These are phyloP conservation scores for Aspidoscelis tigris DNA, from an alignment of 2,113 vertebrate species.

Conservation along the genomic window DNA sequence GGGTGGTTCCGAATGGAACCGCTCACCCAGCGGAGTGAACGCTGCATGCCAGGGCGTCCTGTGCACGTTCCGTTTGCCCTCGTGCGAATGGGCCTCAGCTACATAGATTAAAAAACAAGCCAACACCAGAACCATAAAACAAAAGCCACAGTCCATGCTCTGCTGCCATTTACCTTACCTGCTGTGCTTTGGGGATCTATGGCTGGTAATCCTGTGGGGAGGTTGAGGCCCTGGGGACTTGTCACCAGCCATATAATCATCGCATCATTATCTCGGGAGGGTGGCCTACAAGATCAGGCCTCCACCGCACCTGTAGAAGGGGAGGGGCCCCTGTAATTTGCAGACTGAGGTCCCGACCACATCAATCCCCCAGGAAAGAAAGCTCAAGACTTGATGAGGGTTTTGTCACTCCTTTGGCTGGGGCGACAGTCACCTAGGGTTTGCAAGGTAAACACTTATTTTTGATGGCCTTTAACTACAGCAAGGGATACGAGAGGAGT, in stretches of 20 bases:
- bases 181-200: neutral
- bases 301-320: neutral
- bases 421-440: neutral
- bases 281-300: neutral
- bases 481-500: neutral
- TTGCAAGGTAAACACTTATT: neutral
- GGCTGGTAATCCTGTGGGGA: neutral
- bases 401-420: neutral
- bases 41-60: too few species aligned
- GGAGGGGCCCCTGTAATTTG: neutral
- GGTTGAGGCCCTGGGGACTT: fast-evolving
- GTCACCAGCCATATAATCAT: neutral
- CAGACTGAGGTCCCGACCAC: neutral
- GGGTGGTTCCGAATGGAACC: too few species aligned
- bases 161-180: neutral
- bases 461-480: neutral
- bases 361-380: neutral
- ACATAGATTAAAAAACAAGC: too few species aligned
- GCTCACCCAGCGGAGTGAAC: too few species aligned
- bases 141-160: neutral
- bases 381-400: neutral
- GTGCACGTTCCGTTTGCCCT: too few species aligned
- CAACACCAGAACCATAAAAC: too few species aligned
- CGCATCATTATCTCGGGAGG: neutral
- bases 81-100: too few species aligned